Evolutionary conservation across 2,888 invertebrate species (phyloP).

Genomic region (Hydriomena furcata): DNA sequence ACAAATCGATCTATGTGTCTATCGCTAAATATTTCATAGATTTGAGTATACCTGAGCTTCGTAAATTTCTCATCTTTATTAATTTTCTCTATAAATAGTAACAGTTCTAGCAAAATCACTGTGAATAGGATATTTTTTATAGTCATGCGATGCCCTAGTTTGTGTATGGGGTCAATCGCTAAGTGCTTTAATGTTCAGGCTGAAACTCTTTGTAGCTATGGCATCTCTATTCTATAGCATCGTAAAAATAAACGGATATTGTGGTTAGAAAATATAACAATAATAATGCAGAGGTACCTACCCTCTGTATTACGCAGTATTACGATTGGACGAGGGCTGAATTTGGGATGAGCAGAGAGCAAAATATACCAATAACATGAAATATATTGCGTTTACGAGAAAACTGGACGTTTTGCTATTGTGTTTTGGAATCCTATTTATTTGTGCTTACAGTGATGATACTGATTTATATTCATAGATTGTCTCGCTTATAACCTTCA

Average conservation of each 20-base stretch:
- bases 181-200: constrained; percentile 10
- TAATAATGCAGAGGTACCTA: too few species aligned
- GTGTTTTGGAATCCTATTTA: constrained; percentile 3
- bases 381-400: constrained; percentile 28
- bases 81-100: too few species aligned
- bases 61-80: too few species aligned
- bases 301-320: constrained; percentile 18
- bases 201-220: constrained; percentile 10
- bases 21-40: too few species aligned
- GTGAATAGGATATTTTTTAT: constrained; percentile 6
- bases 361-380: constrained; percentile 34
- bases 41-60: too few species aligned
- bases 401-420: constrained; percentile 17
- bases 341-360: constrained; percentile 39
- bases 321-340: constrained; percentile 54
- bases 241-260: constrained; percentile 51
- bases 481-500: too few species aligned
- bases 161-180: constrained; percentile 15
- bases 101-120: not conserved
- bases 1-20: too few species aligned
- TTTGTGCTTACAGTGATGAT: not conserved
- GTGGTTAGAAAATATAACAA: constrained; percentile 42
- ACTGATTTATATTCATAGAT: not conserved
- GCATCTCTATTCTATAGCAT: constrained; percentile 21
- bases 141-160: constrained; percentile 6